Evolutionary conservation across 1,140 invertebrate genomes (phyloP).

Genomic region (Ditylenchus dipsaci): DNA sequence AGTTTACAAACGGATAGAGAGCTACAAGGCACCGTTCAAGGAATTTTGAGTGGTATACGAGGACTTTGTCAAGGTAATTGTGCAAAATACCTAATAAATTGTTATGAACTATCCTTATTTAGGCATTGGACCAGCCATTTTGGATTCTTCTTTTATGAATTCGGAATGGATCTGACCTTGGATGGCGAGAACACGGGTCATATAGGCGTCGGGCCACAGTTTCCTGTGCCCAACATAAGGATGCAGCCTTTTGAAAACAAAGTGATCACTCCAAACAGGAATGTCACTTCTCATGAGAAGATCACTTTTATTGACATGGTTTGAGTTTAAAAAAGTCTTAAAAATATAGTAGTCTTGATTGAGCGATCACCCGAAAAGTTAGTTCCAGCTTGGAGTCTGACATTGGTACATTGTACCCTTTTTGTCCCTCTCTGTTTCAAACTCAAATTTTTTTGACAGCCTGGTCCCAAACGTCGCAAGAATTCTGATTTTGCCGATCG

Average conservation of each 20-base stretch:
- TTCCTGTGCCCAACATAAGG: conserved; percentile 49
- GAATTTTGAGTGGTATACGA: conserved; percentile 79
- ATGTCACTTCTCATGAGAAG: conserved; percentile 12
- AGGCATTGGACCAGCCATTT: conserved; percentile 76
- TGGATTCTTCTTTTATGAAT: conserved; percentile 95
- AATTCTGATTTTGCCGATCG: too few species aligned
- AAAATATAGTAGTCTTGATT: too few species aligned
- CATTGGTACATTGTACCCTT: too few species aligned
- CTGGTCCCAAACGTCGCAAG: too few species aligned
- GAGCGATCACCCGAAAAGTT: neutral
- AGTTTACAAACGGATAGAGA: conserved; percentile 85
- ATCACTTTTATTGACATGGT: neutral
- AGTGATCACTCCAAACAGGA: conserved; percentile 48
- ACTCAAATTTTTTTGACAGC: too few species aligned
- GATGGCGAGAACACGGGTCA: conserved; percentile 48
- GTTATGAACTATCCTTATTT: conserved; percentile 16
- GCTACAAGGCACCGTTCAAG: conserved; percentile 94
- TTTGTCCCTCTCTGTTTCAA: too few species aligned
- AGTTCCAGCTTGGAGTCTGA: too few species aligned
- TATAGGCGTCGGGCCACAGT: conserved; percentile 52
- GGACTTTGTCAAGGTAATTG: conserved; percentile 48
- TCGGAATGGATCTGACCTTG: conserved; percentile 80
- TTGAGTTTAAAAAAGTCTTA: conserved; percentile 6
- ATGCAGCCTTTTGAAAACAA: conserved; percentile 38
- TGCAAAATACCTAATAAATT: neutral